Base-by-base conservation (phyloP, 2,888 invertebrate genomes). In the Pseudococcus longispinus region DNA sequence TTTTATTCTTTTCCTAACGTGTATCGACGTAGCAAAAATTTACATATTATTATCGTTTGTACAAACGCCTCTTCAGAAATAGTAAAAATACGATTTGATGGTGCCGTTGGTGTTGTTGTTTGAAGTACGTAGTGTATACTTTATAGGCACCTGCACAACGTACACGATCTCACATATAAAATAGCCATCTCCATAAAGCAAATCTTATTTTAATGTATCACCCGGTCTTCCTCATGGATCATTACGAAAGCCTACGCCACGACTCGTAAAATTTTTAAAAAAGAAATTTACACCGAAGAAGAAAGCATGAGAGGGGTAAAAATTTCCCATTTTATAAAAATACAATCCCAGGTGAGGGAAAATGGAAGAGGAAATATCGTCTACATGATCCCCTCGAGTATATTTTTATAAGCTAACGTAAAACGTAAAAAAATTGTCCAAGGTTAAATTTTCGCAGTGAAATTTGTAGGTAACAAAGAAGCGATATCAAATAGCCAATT, bases 31-130 rank as follows among this genome's bases (percentile, higher is more conserved):
- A 4, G 15, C 0, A 70, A 70, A 70, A 70, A 70, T 70, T 29
- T 70, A 70, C 70, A 70, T 70, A 70, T 32, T 70, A 70, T 29
- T 29, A 70, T 70, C 70, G 29, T 70, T 70, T 70, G 15, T 29
- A 70, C 70, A 29, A 70, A 70, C 70, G 18, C 70, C 32, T 70
- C 13, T 29, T n/a, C 26, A 18, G 60, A 60, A 60, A 23, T 60
- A 13, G 60, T 60, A 60, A 60, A 60, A 60, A 70, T 70, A 18
- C 32, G 70, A 70, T 29, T 29, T 70, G 29, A 51, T 51, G 6
- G 18, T n/a, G 13, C 3, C 5, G 5, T 51, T 18, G 18, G 3
- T n/a, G 13, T 51, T 51, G 15, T 51, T 51, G 3, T 46, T 51
- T 51, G n/a, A 15, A 15, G 44, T 46, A 15, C 44, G 15, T 46